phyloP scores from a whole-genome alignment of 2,888 invertebrate species.

The Empis stercorea region DNA sequence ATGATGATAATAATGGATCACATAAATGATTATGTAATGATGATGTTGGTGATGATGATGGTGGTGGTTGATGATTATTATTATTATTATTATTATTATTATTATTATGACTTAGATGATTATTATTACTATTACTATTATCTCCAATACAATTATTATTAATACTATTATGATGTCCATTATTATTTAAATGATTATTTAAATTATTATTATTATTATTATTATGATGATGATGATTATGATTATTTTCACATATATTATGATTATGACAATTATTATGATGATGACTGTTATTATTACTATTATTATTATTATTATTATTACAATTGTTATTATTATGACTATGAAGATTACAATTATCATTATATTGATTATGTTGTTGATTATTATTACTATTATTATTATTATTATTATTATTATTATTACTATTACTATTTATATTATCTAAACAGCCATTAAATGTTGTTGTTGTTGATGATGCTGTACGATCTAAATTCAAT shows the following conservation, averaged over 20 bases:
- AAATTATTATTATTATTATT: conserved; percentile 4
- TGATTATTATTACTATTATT: conserved; percentile 14
- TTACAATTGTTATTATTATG: conserved; percentile 9
- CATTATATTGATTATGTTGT: conserved; percentile 9
- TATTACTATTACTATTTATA: conserved; percentile 1
- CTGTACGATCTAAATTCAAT: not conserved
- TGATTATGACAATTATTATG: conserved; percentile 9
- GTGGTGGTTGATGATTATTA: conserved; percentile 1
- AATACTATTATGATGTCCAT: conserved; percentile 2
- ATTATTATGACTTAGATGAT: conserved; percentile 9
- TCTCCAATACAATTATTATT: not conserved
- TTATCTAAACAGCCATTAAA: not conserved
- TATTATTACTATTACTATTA: conserved; percentile 3
- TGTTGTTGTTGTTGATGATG: not conserved
- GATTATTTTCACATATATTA: conserved; percentile 10
- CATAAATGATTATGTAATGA: conserved; percentile 18
- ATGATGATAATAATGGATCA: conserved; percentile 31
- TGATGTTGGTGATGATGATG: conserved; percentile 13
- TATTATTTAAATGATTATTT: conserved; percentile 6
- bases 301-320: conserved; percentile 9
- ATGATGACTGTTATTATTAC: conserved; percentile 12
- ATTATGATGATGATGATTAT: conserved; percentile 8
- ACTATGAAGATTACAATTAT: conserved; percentile 5
- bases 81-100: conserved; percentile 8
- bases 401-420: conserved; percentile 8